Evolutionary conservation across 2,888 invertebrate genomes (phyloP).

Genomic region (Himalopsyche tibetana): DNA sequence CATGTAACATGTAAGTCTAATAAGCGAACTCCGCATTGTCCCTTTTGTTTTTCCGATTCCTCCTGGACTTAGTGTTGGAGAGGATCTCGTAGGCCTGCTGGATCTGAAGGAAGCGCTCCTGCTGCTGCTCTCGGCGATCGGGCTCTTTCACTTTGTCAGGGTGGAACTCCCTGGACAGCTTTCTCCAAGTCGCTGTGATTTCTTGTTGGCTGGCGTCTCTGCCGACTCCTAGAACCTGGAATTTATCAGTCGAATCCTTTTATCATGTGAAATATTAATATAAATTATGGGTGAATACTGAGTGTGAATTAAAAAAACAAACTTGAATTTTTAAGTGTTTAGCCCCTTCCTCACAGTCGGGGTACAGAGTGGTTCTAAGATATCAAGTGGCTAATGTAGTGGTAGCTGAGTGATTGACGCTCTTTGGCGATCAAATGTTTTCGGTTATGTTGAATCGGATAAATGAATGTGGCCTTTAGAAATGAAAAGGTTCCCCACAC

Average conservation of each 20-base stretch:
- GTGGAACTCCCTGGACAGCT: conserved; percentile 90
- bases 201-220: conserved; percentile 90
- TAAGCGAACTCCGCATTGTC: conserved; percentile 66
- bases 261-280: neutral
- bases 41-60: conserved; percentile 85
- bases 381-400: no score
- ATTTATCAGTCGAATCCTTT: conserved; percentile 21
- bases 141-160: conserved; percentile 93
- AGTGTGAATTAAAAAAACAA: no score
- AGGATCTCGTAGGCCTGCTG: conserved; percentile 94
- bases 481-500: no score
- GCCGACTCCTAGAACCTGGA: conserved; percentile 84
- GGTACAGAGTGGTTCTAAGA: no score
- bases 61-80: conserved; percentile 87
- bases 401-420: no score
- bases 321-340: no score
- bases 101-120: conserved; percentile 93
- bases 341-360: no score
- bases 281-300: neutral
- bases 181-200: conserved; percentile 89
- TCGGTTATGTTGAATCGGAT: no score
- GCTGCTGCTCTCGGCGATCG: conserved; percentile 82
- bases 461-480: no score
- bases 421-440: no score
- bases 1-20: neutral